phyloP scores from a whole-genome alignment of 2,113 vertebrate species.

The Heterochromis multidens region DNA sequence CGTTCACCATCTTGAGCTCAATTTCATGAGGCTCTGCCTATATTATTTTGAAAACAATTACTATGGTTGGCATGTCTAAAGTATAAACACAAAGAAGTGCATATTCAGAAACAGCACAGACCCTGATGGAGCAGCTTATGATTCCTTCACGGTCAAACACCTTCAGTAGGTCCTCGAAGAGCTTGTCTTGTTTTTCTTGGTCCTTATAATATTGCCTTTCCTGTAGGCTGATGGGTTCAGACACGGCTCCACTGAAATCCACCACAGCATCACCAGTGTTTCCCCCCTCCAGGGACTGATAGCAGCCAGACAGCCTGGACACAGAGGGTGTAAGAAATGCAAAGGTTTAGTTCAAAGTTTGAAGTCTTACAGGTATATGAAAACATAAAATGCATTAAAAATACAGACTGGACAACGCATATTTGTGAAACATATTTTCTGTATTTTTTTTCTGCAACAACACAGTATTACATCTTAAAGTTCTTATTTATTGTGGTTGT shows the following conservation, averaged over 20 bases:
- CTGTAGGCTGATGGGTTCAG: slow-evolving; percentile 82
- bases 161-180: slow-evolving; percentile 86
- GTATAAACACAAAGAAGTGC: neutral
- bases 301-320: slow-evolving; percentile 86
- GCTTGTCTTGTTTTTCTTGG: slow-evolving; percentile 78
- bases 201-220: slow-evolving; percentile 74
- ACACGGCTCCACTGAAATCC: slow-evolving; percentile 91
- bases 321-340: neutral
- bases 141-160: slow-evolving; percentile 83
- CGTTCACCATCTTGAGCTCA: slow-evolving; percentile 76
- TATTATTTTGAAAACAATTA: neutral
- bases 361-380: neutral
- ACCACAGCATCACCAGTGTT: slow-evolving; percentile 91
- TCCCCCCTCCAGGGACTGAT: slow-evolving; percentile 89
- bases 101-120: neutral
- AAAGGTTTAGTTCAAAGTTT: neutral
- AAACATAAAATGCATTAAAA: neutral
- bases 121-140: slow-evolving; percentile 87
- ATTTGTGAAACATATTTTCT: too few relatives aligned
- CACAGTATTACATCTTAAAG: too few relatives aligned
- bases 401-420: neutral
- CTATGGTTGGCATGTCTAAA: neutral
- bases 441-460: too few relatives aligned
- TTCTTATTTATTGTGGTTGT: too few relatives aligned
- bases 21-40: slow-evolving; percentile 69